Evolutionary conservation across 1,140 invertebrate species (phyloP), one percentile per base, ranked within the genome.

Genomic region (Dreissena polymorpha): DNA sequence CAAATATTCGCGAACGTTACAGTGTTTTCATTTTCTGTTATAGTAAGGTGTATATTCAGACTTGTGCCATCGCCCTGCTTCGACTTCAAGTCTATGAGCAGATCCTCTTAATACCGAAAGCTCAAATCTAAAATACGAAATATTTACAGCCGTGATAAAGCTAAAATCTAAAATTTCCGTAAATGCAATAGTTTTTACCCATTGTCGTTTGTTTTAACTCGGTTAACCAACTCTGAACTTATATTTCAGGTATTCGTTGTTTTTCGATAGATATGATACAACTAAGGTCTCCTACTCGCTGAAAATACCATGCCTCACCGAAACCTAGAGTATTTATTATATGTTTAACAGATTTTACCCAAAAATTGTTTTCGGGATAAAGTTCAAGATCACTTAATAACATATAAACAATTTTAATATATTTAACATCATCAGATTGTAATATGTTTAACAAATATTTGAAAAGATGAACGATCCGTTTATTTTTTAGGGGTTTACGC

Each of bases 61-160:
- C 21, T 67, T 70, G 13, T 21, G n/a, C 50, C 63, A 79, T 70
- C 64, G 53, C 21, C 50, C 77, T 49, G 23, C 25, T 70, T 79
- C 67, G n/a, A 79, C 60, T 55, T n/a, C 60, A 57, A 79, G n/a
- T 70, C 23, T 55, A 69, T 79, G 77, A 13, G 49, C 49, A 18
- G 27, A 67, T 55, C 18, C 27, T 60, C 50, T 51, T 70, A 69
- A 55, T 5, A 23, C 6, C 51, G 39, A 6, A 10, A 79, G 16
- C n/a, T 23, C 23, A 39, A 64, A 16, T 50, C 55, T 69, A 23
- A 60, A 79, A 39, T 29, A 7, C 3, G 21, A 18, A 21, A 29
- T 21, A 50, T 12, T 5, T 10, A 57, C 51, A 13, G 51, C 49
- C 3, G 16, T 10, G 21, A 29, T 79, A 70, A 12, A 16, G 27